Conservation (phyloP, 1,140 invertebrate genomes). For the Drosophila virilis region DNA sequence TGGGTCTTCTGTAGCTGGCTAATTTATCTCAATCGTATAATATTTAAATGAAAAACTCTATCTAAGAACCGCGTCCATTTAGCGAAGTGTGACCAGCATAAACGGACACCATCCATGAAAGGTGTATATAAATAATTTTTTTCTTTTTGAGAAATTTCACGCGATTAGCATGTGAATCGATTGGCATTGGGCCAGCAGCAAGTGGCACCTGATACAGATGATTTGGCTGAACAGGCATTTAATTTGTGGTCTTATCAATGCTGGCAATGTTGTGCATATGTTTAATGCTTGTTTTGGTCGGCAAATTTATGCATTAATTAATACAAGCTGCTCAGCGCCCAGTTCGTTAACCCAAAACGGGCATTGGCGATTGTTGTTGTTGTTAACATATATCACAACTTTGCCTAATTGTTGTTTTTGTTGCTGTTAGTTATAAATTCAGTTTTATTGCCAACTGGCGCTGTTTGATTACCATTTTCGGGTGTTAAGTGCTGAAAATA, state of each 20-base stretch:
- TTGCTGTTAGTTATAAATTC: slow-evolving; percentile 63
- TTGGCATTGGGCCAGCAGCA: slow-evolving; percentile 23
- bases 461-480: slow-evolving; percentile 47
- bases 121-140: slow-evolving; percentile 41
- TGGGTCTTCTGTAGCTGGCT: slow-evolving; percentile 23
- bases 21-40: slow-evolving; percentile 79
- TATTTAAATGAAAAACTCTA: slow-evolving; percentile 78
- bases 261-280: slow-evolving; percentile 67
- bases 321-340: slow-evolving; percentile 39
- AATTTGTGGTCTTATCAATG: slow-evolving; percentile 76
- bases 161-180: slow-evolving; percentile 76
- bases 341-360: slow-evolving; percentile 73
- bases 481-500: slow-evolving; percentile 55
- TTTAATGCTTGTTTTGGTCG: slow-evolving; percentile 54
- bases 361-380: slow-evolving; percentile 38
- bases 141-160: slow-evolving; percentile 65
- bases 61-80: slow-evolving; percentile 41
- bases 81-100: slow-evolving; percentile 41
- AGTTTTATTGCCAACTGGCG: slow-evolving; percentile 60
- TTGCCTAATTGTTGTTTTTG: slow-evolving; percentile 18
- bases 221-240: slow-evolving; percentile 32
- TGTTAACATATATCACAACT: slow-evolving; percentile 45
- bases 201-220: slow-evolving; percentile 58
- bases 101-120: slow-evolving; percentile 37
- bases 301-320: slow-evolving; percentile 74